phyloP scores from a whole-genome alignment of 2,113 vertebrate genomes.

The Ciconia stormi region DNA sequence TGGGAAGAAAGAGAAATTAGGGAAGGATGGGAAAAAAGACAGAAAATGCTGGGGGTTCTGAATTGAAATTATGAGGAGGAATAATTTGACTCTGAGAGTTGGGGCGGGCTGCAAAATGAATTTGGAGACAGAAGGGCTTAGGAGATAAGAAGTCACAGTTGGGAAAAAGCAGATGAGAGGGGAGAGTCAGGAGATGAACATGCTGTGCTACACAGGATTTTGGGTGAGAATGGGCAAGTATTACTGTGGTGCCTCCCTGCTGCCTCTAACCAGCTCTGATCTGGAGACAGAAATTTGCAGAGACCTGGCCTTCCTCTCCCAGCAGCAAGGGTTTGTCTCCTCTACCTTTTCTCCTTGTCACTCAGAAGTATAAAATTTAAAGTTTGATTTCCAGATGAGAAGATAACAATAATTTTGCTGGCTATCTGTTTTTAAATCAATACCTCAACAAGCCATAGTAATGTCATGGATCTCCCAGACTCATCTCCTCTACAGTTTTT shows the following conservation, averaged over 20 bases:
- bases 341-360: background rate
- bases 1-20: background rate
- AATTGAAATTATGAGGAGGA: background rate
- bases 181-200: background rate
- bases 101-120: background rate
- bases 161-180: background rate
- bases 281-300: background rate
- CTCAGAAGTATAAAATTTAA: background rate
- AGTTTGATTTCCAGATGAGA: background rate
- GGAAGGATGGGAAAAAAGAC: background rate
- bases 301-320: background rate
- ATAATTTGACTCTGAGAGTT: background rate
- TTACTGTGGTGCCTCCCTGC: background rate
- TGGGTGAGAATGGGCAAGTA: background rate
- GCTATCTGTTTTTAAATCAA: background rate
- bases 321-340: background rate
- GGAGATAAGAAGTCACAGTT: background rate
- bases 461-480: background rate
- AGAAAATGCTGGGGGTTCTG: background rate
- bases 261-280: background rate
- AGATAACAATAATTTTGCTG: background rate
- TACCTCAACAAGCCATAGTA: background rate
- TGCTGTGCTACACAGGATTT: background rate
- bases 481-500: background rate
- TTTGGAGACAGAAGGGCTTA: background rate